Evolutionary conservation across 1,140 invertebrate species (phyloP).

Genomic region (Akabosia matsudoensis): DNA sequence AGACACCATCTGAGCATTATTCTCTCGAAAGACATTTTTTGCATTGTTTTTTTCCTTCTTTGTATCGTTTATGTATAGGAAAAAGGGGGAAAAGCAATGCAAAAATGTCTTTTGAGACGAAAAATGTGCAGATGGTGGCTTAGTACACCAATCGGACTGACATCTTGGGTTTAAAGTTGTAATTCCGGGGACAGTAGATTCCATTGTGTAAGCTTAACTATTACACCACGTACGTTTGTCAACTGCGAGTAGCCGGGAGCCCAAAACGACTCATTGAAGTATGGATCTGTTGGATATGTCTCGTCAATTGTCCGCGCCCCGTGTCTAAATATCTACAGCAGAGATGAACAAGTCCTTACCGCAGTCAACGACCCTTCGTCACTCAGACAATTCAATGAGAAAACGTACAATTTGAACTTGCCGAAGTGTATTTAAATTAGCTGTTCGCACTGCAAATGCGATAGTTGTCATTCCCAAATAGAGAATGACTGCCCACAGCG

Average conservation of each 20-base stretch:
- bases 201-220: not conserved
- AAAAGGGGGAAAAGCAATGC: too few relatives aligned
- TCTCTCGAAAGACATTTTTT: too few relatives aligned
- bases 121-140: too few relatives aligned
- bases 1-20: too few relatives aligned
- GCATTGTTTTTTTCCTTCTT: too few relatives aligned
- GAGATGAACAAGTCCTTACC: not conserved
- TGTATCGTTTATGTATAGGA: too few relatives aligned
- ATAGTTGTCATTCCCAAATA: too few relatives aligned
- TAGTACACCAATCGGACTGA: too few relatives aligned
- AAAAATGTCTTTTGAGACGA: too few relatives aligned
- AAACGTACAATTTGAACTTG: not conserved
- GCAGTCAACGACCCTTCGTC: not conserved
- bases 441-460: too few relatives aligned
- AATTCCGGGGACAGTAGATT: too few relatives aligned
- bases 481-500: not conserved
- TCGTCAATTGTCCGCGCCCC: constrained; percentile 30
- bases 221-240: constrained; percentile 4
- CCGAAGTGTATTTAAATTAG: not conserved
- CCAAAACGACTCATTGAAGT: constrained; percentile 37
- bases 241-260: constrained; percentile 34
- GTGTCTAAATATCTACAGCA: constrained; percentile 35
- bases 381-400: not conserved
- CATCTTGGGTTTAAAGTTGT: too few relatives aligned
- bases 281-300: constrained; percentile 38